A percentile compares a stretch with the other conserved stretches of the same genome.
phyloP scores from a whole-genome alignment of 2,888 invertebrate species.

The Brenthis ino region DNA sequence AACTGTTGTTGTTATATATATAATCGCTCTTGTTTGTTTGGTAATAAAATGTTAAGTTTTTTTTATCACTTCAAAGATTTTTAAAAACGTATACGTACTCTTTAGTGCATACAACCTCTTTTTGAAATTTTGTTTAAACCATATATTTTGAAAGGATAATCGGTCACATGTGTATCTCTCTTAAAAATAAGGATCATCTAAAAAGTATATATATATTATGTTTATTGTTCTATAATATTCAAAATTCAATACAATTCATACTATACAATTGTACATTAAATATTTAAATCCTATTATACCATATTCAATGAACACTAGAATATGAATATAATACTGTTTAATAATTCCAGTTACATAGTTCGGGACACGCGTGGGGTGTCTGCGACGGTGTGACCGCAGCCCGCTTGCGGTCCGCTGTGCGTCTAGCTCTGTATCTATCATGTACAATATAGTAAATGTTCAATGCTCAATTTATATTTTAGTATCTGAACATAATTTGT shows the following conservation, averaged over 20 bases:
- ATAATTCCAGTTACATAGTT: conserved; percentile 14
- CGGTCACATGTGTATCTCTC: too few relatives aligned
- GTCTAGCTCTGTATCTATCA: conserved; percentile 14
- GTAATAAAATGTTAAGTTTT: too few relatives aligned
- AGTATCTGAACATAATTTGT: not conserved
- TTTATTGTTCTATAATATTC: conserved; percentile 9
- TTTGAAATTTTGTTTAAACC: too few relatives aligned
- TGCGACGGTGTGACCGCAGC: conserved; percentile 25
- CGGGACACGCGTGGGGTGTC: conserved; percentile 22
- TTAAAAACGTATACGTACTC: too few relatives aligned
- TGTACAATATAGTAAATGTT: conserved; percentile 10
- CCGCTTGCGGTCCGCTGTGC: conserved; percentile 21
- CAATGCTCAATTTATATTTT: conserved; percentile 5
- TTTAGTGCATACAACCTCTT: too few relatives aligned
- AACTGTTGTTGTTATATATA: not conserved
- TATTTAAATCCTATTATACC: conserved; percentile 17
- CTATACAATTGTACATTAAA: not conserved
- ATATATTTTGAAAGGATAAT: too few relatives aligned
- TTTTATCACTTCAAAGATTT: too few relatives aligned
- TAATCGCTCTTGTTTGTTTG: too few relatives aligned
- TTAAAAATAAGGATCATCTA: not conserved
- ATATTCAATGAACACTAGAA: conserved; percentile 15
- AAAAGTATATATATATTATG: too few relatives aligned
- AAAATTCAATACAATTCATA: conserved; percentile 5
- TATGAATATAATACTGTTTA: conserved; percentile 18